Evolutionary conservation across 1,140 invertebrate species (phyloP).

Genomic region (Caerostris darwini): DNA sequence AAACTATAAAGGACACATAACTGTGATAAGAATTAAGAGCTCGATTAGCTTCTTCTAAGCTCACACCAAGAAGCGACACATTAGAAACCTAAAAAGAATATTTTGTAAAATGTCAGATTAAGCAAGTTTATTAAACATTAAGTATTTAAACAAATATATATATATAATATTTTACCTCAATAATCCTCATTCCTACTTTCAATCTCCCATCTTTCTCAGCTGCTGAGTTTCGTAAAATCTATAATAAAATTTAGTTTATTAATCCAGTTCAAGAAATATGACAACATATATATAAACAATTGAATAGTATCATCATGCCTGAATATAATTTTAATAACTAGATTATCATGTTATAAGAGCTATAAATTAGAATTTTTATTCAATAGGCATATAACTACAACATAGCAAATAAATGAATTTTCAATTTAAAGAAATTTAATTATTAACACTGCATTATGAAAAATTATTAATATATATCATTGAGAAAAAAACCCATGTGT

Average conservation of each 20-base stretch:
- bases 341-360: no score
- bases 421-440: no score
- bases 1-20: slow-evolving; percentile 14
- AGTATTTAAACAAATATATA: neutral
- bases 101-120: neutral
- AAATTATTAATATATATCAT: no score
- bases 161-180: slow-evolving; percentile 36
- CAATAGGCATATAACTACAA: no score
- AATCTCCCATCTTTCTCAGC: slow-evolving; percentile 62
- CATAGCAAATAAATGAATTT: no score
- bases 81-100: slow-evolving; percentile 45
- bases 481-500: no score
- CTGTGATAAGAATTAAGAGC: slow-evolving; percentile 85
- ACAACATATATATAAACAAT: no score
- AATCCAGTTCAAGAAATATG: no score
- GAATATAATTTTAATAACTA: no score
- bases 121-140: neutral
- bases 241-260: neutral
- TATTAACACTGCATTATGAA: no score
- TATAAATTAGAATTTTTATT: no score
- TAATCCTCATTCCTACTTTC: slow-evolving; percentile 73
- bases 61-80: slow-evolving; percentile 90
- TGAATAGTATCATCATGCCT: no score
- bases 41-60: slow-evolving; percentile 96
- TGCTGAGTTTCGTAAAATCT: slow-evolving; percentile 61